Evolutionary conservation across 2,113 vertebrate genomes (phyloP), one percentile per base, ranked within the genome.

Genomic region (Mirounga angustirostris): DNA sequence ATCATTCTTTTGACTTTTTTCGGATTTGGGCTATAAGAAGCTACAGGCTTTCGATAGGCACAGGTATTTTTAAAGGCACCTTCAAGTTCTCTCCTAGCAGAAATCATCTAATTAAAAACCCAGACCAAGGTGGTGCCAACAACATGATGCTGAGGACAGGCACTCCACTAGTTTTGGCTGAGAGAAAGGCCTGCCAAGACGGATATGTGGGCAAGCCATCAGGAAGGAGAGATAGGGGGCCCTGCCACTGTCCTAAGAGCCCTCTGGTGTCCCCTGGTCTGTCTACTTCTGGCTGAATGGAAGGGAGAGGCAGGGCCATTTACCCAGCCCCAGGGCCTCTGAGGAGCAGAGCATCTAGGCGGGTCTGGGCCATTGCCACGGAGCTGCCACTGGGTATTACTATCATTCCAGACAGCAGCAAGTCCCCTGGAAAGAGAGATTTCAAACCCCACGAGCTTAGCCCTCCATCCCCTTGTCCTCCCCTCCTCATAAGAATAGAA

Each of bases 401-500:
- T n/a, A 61, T 98, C 96, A 96, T 71, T 65, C 83, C 86, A 67
- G 88, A 65, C 89, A 92, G 94, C 80, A 43, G 65, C 95, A 54
- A 1, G 18, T 88, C 59, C 95, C 84, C n/a, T 28, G 98, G 92
- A 98, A 76, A 65, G 85, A 95, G 97, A 97, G 85, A 84, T 56
- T 65, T 95, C 73, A 91, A 94, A 52, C 86, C 98, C 18, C 0
- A 36, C 8, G 43, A 96, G 97, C 96, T 73, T 95, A 2, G 85
- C 91, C 97, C 87, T 97, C 94, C 86, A 79, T 96, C 97, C 96
- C 97, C 95, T 93, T 80, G 54, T 96, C 95, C 97, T 97, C 67
- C 76, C 80, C 3, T 92, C 65, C 95, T 97, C 73, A 98, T 58
- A 98, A 98, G 99, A 98, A 98, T 98, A 99, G 98, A 97, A 98